Evolutionary conservation across 2,888 invertebrate species (phyloP).

Genomic region (Drosophila ezoana): DNA sequence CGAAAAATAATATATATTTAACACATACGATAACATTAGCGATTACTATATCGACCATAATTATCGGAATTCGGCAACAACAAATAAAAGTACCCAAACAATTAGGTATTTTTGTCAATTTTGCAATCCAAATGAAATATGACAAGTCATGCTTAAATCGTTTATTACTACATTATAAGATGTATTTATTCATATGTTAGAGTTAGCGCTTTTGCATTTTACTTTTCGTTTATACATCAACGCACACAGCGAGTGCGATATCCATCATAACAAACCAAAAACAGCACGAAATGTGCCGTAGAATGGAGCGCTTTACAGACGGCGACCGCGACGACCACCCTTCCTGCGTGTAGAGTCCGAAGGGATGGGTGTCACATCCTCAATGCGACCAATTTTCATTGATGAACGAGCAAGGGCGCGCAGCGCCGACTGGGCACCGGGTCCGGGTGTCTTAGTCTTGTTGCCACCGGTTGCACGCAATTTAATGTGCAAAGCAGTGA

Average conservation of each 20-base stretch:
- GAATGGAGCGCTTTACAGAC: conserved; percentile 89
- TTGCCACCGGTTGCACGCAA: conserved; percentile 99
- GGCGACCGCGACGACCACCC: conserved; percentile 99
- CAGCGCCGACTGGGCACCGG: conserved; percentile 99
- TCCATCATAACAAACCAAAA: conserved; percentile 9
- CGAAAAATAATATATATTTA: too few species aligned
- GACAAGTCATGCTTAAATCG: conserved; percentile 17
- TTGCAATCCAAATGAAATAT: not conserved
- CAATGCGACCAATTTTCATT: conserved; percentile 99
- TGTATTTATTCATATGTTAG: conserved; percentile 36
- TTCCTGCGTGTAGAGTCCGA: conserved; percentile 99
- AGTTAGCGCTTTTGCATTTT: conserved; percentile 19
- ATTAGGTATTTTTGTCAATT: not conserved
- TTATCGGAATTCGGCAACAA: not conserved
- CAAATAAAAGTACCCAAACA: not conserved
- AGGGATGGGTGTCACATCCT: conserved; percentile 99
- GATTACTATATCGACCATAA: not conserved
- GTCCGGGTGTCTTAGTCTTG: conserved; percentile 99
- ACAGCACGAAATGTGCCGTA: conserved; percentile 1
- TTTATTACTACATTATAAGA: conserved; percentile 55
- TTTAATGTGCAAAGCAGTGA: conserved; percentile 99
- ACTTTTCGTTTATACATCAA: conserved; percentile 6
- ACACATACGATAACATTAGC: not conserved
- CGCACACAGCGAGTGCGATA: conserved; percentile 1
- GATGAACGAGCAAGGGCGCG: conserved; percentile 99